Percentiles rank a stretch among this genome's conserved stretches.
These are phyloP conservation scores for Drosophila pandora DNA, from an alignment of 1,140 invertebrate species.

Conservation along the genomic window DNA sequence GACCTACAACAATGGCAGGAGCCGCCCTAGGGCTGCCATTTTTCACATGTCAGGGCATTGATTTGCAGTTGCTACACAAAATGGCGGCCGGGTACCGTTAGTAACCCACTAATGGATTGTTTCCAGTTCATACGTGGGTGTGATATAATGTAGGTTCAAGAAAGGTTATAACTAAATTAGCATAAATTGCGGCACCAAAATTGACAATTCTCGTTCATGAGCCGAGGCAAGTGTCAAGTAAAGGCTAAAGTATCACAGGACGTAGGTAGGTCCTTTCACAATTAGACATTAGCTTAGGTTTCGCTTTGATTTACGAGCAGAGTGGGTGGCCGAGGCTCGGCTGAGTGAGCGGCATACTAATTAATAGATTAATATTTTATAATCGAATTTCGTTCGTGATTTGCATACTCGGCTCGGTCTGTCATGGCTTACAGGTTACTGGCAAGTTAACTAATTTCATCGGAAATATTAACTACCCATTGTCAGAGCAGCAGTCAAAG, in stretches of 20 bases:
- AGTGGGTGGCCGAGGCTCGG: not conserved
- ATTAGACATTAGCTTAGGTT: conserved; percentile 43
- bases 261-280: conserved; percentile 2
- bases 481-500: conserved; percentile 36
- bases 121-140: conserved; percentile 19
- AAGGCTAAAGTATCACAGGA: conserved; percentile 25
- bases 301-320: conserved; percentile 54
- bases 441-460: not conserved
- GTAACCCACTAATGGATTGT: conserved; percentile 74
- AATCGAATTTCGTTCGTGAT: conserved; percentile 72
- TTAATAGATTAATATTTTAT: conserved; percentile 80
- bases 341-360: conserved; percentile 52
- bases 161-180: conserved; percentile 73
- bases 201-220: conserved; percentile 39
- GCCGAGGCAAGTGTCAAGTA: conserved; percentile 22
- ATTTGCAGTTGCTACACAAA: conserved; percentile 80
- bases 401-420: conserved; percentile 62
- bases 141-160: conserved; percentile 34
- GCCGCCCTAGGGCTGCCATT: conserved; percentile 52
- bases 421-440: not conserved
- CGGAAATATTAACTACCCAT: conserved; percentile 59
- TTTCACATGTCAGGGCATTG: conserved; percentile 76
- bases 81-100: conserved; percentile 60
- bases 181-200: conserved; percentile 69
- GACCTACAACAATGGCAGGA: conserved; percentile 68